These are phyloP conservation scores for Malurus alboscapulatus DNA, from an alignment of 2,113 vertebrate species.

Conservation along the genomic window DNA sequence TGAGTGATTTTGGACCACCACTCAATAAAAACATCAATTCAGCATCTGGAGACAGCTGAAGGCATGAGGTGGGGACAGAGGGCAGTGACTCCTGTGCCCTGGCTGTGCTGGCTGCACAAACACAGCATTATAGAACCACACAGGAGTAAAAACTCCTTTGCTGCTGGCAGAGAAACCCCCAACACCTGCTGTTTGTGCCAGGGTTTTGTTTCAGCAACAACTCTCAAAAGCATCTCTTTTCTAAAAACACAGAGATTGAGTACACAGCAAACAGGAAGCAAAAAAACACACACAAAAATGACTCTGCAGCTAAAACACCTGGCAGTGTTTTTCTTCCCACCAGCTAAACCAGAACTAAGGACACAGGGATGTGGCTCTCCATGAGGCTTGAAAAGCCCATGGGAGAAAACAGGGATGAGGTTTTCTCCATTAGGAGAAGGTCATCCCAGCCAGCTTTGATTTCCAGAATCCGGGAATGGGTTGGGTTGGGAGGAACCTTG, in stretches of 20 bases:
- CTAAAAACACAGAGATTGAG: background rate
- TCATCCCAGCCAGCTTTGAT: background rate
- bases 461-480: background rate
- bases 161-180: background rate
- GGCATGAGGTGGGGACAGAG: background rate
- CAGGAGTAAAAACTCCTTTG: background rate
- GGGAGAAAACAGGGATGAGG: background rate
- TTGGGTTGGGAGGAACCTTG: background rate
- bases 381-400: background rate
- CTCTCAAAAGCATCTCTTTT: background rate
- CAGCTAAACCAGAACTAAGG: background rate
- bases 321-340: background rate
- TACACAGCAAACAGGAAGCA: background rate
- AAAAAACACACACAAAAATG: rapidly evolving
- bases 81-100: background rate
- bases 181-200: background rate
- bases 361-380: background rate
- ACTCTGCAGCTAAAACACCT: background rate
- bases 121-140: background rate
- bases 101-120: background rate
- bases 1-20: background rate
- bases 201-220: slow-evolving; percentile 30
- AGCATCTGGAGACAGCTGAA: background rate
- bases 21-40: background rate
- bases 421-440: background rate